Evolutionary conservation across 2,888 invertebrate genomes (phyloP).

Genomic region (Ectemnius lituratus): DNA sequence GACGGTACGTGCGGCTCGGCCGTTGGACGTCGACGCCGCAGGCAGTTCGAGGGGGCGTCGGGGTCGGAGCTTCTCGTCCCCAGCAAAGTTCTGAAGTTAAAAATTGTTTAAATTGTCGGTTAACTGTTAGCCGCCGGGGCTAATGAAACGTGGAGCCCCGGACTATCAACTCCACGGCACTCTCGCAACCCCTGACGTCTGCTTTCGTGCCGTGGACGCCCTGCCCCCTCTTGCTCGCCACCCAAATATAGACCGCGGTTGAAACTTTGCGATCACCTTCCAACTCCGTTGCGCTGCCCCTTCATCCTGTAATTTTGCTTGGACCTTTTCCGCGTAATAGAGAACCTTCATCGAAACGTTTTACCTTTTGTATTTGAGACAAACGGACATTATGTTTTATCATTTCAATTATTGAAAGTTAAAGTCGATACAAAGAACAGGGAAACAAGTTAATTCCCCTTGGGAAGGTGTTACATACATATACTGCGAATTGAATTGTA

Average conservation of each 20-base stretch:
- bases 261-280: slow-evolving; percentile 59
- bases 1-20: slow-evolving; percentile 24
- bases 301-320: no score
- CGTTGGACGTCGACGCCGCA: slow-evolving; percentile 60
- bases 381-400: no score
- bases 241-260: slow-evolving; percentile 39
- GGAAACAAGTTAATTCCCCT: no score
- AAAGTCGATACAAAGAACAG: no score
- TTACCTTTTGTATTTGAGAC: no score
- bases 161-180: slow-evolving; percentile 51
- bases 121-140: slow-evolving; percentile 74
- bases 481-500: no score
- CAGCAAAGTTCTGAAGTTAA: slow-evolving; percentile 72
- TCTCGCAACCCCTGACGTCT: slow-evolving; percentile 36
- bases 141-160: slow-evolving; percentile 72
- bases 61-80: slow-evolving; percentile 31
- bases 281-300: slow-evolving; percentile 8
- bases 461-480: no score
- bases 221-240: slow-evolving; percentile 50
- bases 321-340: no score
- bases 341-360: no score
- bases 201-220: slow-evolving; percentile 33
- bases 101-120: slow-evolving; percentile 76
- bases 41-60: slow-evolving; percentile 46
- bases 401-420: no score